phyloP scores from a whole-genome alignment of 2,888 invertebrate genomes.

The Aricia artaxerxes region DNA sequence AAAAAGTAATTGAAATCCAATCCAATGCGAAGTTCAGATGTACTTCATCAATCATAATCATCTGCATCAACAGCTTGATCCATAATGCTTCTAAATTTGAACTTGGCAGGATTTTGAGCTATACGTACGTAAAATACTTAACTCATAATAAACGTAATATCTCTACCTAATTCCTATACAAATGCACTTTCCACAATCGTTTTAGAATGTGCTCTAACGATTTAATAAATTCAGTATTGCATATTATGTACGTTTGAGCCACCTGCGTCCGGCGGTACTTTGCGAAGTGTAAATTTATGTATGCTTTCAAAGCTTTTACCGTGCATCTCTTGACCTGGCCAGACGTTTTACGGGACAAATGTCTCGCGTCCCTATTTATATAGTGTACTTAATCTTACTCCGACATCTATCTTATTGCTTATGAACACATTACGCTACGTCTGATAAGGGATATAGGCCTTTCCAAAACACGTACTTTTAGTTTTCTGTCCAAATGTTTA shows the following conservation, averaged over 20 bases:
- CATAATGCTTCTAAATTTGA: too few species aligned
- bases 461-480: slow-evolving; percentile 31
- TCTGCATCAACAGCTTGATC: too few species aligned
- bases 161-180: background rate
- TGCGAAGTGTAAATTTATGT: slow-evolving; percentile 74
- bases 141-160: background rate
- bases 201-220: slow-evolving; percentile 23
- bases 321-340: slow-evolving; percentile 77
- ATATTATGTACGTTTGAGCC: slow-evolving; percentile 53
- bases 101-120: too few species aligned
- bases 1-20: too few species aligned
- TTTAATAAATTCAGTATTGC: slow-evolving; percentile 33
- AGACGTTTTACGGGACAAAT: slow-evolving; percentile 71
- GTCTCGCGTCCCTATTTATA: slow-evolving; percentile 64
- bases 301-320: slow-evolving; percentile 74
- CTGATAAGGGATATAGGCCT: slow-evolving; percentile 31
- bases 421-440: slow-evolving; percentile 43
- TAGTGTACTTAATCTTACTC: slow-evolving; percentile 60
- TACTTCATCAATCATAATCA: too few species aligned
- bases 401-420: slow-evolving; percentile 44
- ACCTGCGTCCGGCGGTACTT: slow-evolving; percentile 67
- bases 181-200: slow-evolving; percentile 18
- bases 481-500: background rate
- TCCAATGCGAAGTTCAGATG: too few species aligned
- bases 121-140: too few species aligned